Base-by-base conservation (phyloP, 2,113 vertebrate genomes). In the Excalfactoria chinensis region DNA sequence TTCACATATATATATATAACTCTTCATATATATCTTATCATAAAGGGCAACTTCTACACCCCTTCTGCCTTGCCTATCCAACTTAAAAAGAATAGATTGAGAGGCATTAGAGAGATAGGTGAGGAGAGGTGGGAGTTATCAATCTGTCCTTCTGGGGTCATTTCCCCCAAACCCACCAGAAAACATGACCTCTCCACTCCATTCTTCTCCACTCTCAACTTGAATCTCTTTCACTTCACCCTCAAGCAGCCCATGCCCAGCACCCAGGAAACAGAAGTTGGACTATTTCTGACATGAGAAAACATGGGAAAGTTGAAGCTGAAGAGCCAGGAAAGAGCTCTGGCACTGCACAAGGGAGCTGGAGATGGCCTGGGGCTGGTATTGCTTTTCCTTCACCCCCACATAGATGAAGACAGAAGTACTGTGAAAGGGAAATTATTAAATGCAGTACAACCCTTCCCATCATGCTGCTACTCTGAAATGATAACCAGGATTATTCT, bases 91-190 rank as follows among this genome's bases (percentile, higher is more conserved):
- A 48, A 48, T 68, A 81, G 41, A 49, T 35, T 59, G 46, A n/a
- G 86, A 80, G 18, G 67, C 34, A 75, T 46, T 53, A 22, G 35
- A 77, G 22, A 69, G n/a, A 34, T 64, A 25, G 28, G 19, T 32
- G 5, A 70, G 35, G 37, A 66, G 32, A 67, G 34, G 30, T 18
- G n/a, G 37, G 30, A 77, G 11, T 15, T 59, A 48, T 12, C 41
- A 74, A 5, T 40, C 21, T 58, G 28, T 40, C 71, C 4, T 7
- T 69, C 15, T 9, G 0, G 1, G 25, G 32, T 1, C 43, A 13
- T 64, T 72, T 41, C 34, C 30, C 34, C 35, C 26, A 91, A 72
- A n/a, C 1, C 20, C 48, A 91, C 5, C 30, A 59, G 63, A 88
- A 76, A 60, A 78, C 0, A 5, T n/a, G 28, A 63, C 8, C 14